These are phyloP conservation scores for Carassius auratus DNA, from an alignment of 2,113 vertebrate species.

Conservation along the genomic window DNA sequence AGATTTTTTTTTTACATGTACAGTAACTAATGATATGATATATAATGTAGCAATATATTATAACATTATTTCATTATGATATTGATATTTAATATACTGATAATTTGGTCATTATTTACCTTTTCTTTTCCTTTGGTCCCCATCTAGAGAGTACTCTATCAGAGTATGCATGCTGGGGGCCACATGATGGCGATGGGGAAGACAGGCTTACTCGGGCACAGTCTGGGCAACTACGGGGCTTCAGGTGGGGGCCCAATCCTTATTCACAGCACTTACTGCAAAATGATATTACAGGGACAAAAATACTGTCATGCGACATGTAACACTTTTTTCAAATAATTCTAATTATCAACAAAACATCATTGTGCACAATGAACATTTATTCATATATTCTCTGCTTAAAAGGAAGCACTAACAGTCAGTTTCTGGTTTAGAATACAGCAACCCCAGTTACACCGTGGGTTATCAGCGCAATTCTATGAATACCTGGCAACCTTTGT, in stretches of 20 bases:
- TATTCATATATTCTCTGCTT: background rate
- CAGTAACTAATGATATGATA: too few relatives aligned
- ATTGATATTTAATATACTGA: background rate
- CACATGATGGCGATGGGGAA: slow-evolving; percentile 77
- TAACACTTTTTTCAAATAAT: background rate
- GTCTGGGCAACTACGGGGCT: slow-evolving; percentile 73
- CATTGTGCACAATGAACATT: background rate
- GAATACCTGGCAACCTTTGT: slow-evolving; percentile 78
- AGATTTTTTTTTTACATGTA: too few relatives aligned
- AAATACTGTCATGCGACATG: background rate
- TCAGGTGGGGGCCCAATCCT: slow-evolving; percentile 70
- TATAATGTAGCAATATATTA: too few relatives aligned
- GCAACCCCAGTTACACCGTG: slow-evolving; percentile 71
- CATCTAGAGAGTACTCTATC: slow-evolving; percentile 81
- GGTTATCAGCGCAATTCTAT: slow-evolving; percentile 75
- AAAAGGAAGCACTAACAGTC: background rate
- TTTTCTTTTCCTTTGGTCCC: slow-evolving; percentile 5
- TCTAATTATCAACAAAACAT: background rate
- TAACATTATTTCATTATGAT: background rate
- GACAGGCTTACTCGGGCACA: slow-evolving; percentile 70
- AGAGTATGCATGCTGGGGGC: slow-evolving; percentile 77
- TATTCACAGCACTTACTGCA: background rate
- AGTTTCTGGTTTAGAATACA: slow-evolving; percentile 75
- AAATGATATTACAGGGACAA: background rate
- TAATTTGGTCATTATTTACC: background rate